Conservation (phyloP, 2,888 invertebrate species). For the Nymphalis c-album region DNA sequence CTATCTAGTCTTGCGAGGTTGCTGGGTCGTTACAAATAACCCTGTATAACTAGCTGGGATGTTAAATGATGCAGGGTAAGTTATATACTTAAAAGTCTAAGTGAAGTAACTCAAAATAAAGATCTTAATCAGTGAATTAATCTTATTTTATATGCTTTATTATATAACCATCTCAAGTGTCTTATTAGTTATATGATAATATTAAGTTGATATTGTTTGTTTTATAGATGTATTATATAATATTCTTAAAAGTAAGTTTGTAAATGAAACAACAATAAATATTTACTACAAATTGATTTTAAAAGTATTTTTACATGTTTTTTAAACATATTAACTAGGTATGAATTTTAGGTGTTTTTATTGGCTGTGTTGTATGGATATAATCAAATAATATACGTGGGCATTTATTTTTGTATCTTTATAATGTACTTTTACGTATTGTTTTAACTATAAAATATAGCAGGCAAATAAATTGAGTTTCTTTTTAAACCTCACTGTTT, state of each 20-base stretch:
- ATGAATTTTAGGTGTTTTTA: neutral
- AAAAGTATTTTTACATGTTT: neutral
- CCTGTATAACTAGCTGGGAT: neutral
- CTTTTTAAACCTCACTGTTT: neutral
- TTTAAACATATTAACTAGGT: neutral
- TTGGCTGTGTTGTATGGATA: neutral
- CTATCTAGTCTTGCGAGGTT: too few species aligned
- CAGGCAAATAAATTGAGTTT: neutral
- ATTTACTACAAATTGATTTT: too few species aligned
- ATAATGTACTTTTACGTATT: neutral
- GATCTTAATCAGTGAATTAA: neutral
- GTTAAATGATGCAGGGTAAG: neutral
- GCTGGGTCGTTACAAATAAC: too few species aligned
- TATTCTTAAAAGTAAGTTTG: neutral
- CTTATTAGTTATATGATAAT: neutral
- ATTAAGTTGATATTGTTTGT: neutral
- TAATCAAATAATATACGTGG: neutral
- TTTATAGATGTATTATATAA: neutral
- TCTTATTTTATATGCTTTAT: neutral
- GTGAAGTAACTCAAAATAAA: neutral
- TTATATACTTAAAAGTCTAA: conserved; percentile 2
- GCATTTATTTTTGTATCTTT: conserved; percentile 12
- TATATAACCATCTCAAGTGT: neutral
- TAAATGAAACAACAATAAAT: neutral
- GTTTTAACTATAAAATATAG: neutral